Percentiles rank a stretch among this genome's conserved stretches.
Conservation (phyloP, 1,140 invertebrate genomes). For the Temnothorax curvispinosus region DNA sequence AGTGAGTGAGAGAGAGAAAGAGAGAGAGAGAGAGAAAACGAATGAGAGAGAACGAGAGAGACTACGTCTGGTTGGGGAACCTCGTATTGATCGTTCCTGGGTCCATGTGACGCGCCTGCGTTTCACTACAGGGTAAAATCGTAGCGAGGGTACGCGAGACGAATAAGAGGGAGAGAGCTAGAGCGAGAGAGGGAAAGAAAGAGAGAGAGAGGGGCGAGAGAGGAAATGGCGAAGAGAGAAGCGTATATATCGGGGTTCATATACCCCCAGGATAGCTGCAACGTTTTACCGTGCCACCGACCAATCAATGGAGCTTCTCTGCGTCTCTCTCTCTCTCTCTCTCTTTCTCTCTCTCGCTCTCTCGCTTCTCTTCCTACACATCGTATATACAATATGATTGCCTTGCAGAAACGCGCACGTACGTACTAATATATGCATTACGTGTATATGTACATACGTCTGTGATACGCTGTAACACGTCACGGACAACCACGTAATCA, state of each 20-base stretch:
- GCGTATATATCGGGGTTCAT: slow-evolving; percentile 81
- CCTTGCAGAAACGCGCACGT: slow-evolving; percentile 27
- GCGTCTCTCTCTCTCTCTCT: slow-evolving; percentile 36
- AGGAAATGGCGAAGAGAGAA: slow-evolving; percentile 56
- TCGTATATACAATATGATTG: slow-evolving; percentile 62
- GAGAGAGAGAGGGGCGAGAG: slow-evolving; percentile 72
- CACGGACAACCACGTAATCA: slow-evolving; percentile 43
- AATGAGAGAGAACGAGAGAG: slow-evolving; percentile 64
- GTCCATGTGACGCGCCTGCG: slow-evolving; percentile 85
- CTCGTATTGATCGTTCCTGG: slow-evolving; percentile 83
- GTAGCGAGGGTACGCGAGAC: slow-evolving; percentile 79
- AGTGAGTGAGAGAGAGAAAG: slow-evolving; percentile 37
- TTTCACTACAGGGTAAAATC: slow-evolving; percentile 82
- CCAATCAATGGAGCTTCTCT: slow-evolving; percentile 83
- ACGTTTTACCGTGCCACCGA: slow-evolving; percentile 79
- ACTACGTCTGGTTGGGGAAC: slow-evolving; percentile 67
- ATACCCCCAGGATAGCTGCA: slow-evolving; percentile 83
- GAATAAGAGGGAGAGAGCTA: slow-evolving; percentile 55
- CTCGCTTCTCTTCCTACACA: slow-evolving; percentile 35
- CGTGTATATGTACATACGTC: not conserved
- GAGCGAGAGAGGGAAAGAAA: slow-evolving; percentile 50
- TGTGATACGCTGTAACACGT: slow-evolving; percentile 37
- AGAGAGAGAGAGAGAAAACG: slow-evolving; percentile 45
- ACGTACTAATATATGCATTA: slow-evolving; percentile 20
- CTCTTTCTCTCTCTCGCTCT: slow-evolving; percentile 46